phyloP scores from a whole-genome alignment of 2,113 vertebrate genomes.

The Ceyx cyanopectus region DNA sequence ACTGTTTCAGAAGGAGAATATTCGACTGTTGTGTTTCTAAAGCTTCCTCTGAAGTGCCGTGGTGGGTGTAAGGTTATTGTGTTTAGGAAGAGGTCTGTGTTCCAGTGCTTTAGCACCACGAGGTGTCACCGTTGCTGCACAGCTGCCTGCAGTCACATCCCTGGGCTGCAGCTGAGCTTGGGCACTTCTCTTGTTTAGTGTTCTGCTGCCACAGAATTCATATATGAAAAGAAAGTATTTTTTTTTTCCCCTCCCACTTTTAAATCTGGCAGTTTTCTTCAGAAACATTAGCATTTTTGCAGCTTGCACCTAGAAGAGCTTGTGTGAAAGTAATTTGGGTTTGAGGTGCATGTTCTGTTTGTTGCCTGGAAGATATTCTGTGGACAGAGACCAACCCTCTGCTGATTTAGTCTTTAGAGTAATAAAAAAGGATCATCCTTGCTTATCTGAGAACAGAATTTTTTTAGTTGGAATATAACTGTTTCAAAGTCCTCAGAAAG shows the following conservation, averaged over 20 bases:
- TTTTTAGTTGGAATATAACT: background rate
- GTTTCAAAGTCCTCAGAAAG: background rate
- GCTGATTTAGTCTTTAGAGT: background rate
- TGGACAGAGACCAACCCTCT: background rate
- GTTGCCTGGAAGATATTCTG: background rate
- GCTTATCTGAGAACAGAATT: background rate
- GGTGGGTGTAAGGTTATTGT: background rate
- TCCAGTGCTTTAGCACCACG: background rate
- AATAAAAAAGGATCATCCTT: background rate
- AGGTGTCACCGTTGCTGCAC: conserved; percentile 67
- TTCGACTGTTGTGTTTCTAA: background rate
- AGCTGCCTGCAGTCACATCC: background rate
- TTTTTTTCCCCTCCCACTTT: background rate
- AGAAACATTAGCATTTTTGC: background rate
- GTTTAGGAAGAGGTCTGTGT: background rate
- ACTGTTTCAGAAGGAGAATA: background rate
- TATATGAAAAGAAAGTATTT: background rate
- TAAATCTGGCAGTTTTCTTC: background rate
- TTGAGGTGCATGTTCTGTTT: background rate
- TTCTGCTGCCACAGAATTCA: background rate
- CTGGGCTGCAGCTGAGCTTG: fast-evolving
- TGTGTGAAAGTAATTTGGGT: background rate
- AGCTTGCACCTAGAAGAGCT: background rate
- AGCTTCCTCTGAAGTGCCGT: fast-evolving
- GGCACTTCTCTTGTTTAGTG: background rate